These are phyloP conservation scores for Tenualosa ilisha DNA, from an alignment of 2,797 vertebrate genomes.

Conservation along the genomic window DNA sequence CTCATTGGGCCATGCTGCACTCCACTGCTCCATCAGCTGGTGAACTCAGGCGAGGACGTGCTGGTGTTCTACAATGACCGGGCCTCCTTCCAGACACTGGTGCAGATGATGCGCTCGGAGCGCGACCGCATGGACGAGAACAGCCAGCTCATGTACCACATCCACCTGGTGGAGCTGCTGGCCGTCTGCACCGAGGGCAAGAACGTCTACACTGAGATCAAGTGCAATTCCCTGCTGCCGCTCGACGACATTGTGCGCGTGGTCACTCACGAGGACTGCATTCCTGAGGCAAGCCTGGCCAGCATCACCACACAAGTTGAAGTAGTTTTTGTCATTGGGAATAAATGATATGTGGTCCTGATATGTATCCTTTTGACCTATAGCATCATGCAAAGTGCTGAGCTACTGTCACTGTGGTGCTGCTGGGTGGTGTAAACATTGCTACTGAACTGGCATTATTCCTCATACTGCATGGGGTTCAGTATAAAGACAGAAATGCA, in stretches of 20 bases:
- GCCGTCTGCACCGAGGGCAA: constrained; percentile 98
- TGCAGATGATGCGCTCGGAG: constrained; percentile 99
- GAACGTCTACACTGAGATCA: constrained; percentile 98
- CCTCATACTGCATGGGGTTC: too few relatives aligned
- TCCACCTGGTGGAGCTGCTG: constrained; percentile 94
- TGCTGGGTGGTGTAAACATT: too few relatives aligned
- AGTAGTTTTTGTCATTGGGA: not conserved
- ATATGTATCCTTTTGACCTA: too few relatives aligned
- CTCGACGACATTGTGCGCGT: constrained; percentile 97
- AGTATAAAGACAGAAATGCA: too few relatives aligned
- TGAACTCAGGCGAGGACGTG: constrained; percentile 95
- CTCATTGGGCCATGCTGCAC: too few relatives aligned
- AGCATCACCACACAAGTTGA: not conserved
- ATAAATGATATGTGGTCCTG: not conserved
- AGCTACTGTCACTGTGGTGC: too few relatives aligned
- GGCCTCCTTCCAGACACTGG: constrained; percentile 95
- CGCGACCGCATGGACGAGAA: constrained; percentile 96
- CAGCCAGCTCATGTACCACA: constrained; percentile 96
- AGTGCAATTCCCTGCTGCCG: constrained; percentile 96
- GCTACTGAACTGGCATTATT: too few relatives aligned
- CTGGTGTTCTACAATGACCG: constrained; percentile 98
- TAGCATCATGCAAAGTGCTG: not conserved
- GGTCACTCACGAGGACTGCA: constrained; percentile 97
- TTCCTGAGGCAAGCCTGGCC: constrained; percentile 85
- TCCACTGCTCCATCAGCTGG: constrained; percentile 74